phyloP scores from a whole-genome alignment of 2,888 invertebrate species.

The Polyommatus iphigenia region DNA sequence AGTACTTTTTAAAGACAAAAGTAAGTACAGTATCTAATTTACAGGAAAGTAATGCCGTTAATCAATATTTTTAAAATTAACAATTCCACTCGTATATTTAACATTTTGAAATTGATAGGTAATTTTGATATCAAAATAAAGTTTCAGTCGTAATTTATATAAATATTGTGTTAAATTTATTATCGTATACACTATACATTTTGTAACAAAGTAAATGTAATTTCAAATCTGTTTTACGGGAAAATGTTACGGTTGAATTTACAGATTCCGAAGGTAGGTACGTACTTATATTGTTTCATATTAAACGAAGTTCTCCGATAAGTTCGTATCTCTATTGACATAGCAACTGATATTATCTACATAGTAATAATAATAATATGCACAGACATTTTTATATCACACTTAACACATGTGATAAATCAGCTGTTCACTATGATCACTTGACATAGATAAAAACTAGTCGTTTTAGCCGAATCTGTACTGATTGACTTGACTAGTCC shows the following conservation, averaged over 20 bases:
- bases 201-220: neutral
- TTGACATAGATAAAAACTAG: neutral
- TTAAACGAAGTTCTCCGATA: conserved; percentile 11
- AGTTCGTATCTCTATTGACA: conserved; percentile 6
- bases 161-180: neutral
- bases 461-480: neutral
- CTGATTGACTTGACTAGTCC: too few relatives aligned
- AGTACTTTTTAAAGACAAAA: too few relatives aligned
- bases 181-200: neutral
- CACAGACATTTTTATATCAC: conserved; percentile 1
- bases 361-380: neutral
- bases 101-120: neutral
- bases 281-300: neutral
- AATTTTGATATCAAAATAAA: neutral
- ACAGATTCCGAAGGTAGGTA: neutral
- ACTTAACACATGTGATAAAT: conserved; percentile 4
- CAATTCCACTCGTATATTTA: neutral
- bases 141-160: neutral
- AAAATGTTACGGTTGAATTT: neutral
- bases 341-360: conserved; percentile 19
- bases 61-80: neutral
- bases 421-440: neutral
- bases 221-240: neutral
- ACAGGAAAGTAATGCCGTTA: too few relatives aligned
- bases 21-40: too few relatives aligned